Evolutionary conservation across 2,113 vertebrate species (phyloP).

Genomic region (Epinephelus fuscoguttatus): DNA sequence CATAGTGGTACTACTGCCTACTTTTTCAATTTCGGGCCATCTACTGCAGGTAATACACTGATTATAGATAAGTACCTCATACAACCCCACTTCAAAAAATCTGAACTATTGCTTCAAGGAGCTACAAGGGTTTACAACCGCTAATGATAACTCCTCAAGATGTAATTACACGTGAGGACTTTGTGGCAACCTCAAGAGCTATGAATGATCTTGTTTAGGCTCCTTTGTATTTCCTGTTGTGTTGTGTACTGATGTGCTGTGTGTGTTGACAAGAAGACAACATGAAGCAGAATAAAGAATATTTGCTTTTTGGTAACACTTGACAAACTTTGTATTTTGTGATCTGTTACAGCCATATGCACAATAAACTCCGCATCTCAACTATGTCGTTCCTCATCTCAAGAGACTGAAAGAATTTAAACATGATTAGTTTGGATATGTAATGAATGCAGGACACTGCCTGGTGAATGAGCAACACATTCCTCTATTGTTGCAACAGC

Average conservation of each 20-base stretch:
- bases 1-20: too few species aligned
- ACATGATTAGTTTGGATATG: conserved; percentile 30
- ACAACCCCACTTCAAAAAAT: too few species aligned
- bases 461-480: background rate
- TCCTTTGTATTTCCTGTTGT: background rate
- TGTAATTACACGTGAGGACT: background rate
- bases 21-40: too few species aligned
- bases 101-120: background rate
- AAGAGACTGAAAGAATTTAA: conserved; percentile 10
- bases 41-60: too few species aligned
- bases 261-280: background rate
- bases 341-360: background rate
- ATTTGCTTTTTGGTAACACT: background rate
- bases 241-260: background rate
- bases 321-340: background rate
- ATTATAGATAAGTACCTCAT: too few species aligned
- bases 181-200: background rate
- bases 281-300: background rate
- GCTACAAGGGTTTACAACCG: background rate
- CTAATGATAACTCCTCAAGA: background rate
- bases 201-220: background rate
- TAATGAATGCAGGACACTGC: conserved; percentile 10
- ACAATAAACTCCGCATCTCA: background rate
- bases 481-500: background rate
- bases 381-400: background rate